Conservation (phyloP, 2,888 invertebrate species). For the Acronicta psi region DNA sequence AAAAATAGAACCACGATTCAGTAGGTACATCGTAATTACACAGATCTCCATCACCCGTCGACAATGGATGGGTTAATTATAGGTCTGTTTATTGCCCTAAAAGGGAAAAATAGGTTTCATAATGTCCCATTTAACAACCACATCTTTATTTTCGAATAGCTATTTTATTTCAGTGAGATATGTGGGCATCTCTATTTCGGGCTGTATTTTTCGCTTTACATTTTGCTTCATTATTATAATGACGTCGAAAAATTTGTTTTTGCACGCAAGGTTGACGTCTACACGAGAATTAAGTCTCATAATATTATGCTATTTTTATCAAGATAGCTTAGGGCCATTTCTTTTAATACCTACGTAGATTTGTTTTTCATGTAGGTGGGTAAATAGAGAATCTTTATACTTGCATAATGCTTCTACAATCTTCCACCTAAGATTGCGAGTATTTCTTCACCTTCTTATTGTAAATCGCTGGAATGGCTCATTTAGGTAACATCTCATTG, state of each 20-base stretch:
- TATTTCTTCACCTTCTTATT: no score
- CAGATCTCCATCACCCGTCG: constrained; percentile 25
- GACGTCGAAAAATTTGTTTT: constrained; percentile 42
- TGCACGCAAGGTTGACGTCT: constrained; percentile 52
- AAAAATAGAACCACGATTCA: constrained; percentile 31
- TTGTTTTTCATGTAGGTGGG: no score
- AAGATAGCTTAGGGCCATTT: constrained; percentile 5
- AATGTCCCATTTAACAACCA: constrained; percentile 16
- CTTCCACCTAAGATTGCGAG: no score
- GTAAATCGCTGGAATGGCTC: no score
- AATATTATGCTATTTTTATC: constrained; percentile 34
- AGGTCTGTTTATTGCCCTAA: constrained; percentile 47
- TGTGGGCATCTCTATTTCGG: constrained; percentile 24
- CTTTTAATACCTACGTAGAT: constrained; percentile 7
- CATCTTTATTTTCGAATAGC: constrained; percentile 25
- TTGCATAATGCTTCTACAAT: no score
- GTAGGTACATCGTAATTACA: constrained; percentile 28
- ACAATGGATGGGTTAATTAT: constrained; percentile 54
- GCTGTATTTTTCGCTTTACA: constrained; percentile 21
- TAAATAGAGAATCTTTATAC: no score
- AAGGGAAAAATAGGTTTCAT: constrained; percentile 28
- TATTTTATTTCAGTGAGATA: constrained; percentile 28
- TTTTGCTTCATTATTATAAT: constrained; percentile 40
- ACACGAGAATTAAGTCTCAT: constrained; percentile 34
- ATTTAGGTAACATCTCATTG: no score